phyloP scores from a whole-genome alignment of 2,888 invertebrate genomes.

The Nineta flava region DNA sequence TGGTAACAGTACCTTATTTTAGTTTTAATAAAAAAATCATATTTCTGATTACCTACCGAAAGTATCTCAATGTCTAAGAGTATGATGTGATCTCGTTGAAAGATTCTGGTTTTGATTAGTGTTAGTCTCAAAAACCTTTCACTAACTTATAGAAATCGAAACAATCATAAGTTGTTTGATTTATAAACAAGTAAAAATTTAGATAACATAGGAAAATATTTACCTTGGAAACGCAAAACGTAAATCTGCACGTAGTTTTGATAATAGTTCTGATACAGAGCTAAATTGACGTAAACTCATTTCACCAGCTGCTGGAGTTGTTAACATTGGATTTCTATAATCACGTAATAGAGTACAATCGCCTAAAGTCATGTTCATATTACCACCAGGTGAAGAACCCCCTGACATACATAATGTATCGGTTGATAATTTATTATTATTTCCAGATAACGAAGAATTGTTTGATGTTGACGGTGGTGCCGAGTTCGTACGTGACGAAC shows the following conservation, averaged over 20 bases:
- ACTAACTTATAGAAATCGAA: too few species aligned
- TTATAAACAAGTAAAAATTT: too few species aligned
- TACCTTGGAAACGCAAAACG: slow-evolving; percentile 80
- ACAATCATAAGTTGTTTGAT: too few species aligned
- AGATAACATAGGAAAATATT: slow-evolving; percentile 10
- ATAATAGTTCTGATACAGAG: slow-evolving; percentile 72
- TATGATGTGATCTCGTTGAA: too few species aligned
- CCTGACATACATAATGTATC: neutral
- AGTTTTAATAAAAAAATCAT: too few species aligned
- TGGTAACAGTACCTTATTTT: too few species aligned
- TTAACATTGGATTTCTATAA: slow-evolving; percentile 48
- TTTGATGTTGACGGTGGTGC: neutral
- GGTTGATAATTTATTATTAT: neutral
- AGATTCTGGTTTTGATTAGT: too few species aligned
- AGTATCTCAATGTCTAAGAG: too few species aligned
- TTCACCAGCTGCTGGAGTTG: slow-evolving; percentile 51
- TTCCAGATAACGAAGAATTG: neutral
- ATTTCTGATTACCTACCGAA: too few species aligned
- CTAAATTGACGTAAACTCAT: slow-evolving; percentile 80
- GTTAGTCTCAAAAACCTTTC: too few species aligned
- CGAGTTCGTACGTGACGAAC: neutral
- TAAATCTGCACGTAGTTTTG: slow-evolving; percentile 73
- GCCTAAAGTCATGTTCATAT: neutral
- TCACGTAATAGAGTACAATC: slow-evolving; percentile 16
- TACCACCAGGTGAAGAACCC: neutral